Conservation (phyloP, 37 sponge, comb jelly and placozoan species). For the Spongilla lacustris region DNA sequence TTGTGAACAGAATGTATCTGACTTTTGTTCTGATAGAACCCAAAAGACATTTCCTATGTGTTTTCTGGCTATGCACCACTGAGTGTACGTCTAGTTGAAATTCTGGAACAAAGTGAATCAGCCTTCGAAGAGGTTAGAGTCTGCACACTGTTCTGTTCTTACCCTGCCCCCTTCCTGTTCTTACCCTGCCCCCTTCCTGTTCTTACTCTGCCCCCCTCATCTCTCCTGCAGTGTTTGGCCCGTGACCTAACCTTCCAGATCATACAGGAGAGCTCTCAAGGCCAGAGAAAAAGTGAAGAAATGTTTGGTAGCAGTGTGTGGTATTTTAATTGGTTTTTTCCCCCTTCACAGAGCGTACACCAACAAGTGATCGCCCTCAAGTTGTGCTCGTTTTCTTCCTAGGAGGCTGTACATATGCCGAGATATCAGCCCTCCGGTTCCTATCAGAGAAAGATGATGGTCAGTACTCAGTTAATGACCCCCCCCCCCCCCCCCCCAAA, state of each 20-base stretch:
- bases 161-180: too few species aligned
- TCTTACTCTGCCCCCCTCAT: neutral
- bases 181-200: neutral
- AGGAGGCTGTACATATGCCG: constrained; percentile 95
- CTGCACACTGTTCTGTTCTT: too few species aligned
- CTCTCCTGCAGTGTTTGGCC: neutral
- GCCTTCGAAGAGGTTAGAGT: constrained; percentile 78
- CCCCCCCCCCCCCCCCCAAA: too few species aligned
- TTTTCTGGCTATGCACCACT: constrained; percentile 98
- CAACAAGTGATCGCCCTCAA: constrained; percentile 58
- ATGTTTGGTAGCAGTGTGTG: neutral
- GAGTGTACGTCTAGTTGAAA: constrained; percentile 85
- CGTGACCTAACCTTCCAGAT: constrained; percentile 20
- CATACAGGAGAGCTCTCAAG: constrained; percentile 20
- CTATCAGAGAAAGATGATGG: constrained; percentile 84
- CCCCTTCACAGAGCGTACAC: constrained; percentile 12
- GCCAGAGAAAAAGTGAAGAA: constrained; percentile 52
- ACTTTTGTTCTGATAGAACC: constrained; percentile 11
- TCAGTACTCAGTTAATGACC: too few species aligned
- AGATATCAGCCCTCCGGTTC: constrained; percentile 94
- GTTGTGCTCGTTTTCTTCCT: constrained; percentile 92
- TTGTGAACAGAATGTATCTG: constrained; percentile 20
- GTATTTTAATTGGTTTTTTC: neutral
- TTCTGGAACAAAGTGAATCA: constrained; percentile 52
- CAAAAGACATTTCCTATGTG: constrained; percentile 84